Conservation (phyloP, 2,888 invertebrate species). For the Drosophila kanekoi region DNA sequence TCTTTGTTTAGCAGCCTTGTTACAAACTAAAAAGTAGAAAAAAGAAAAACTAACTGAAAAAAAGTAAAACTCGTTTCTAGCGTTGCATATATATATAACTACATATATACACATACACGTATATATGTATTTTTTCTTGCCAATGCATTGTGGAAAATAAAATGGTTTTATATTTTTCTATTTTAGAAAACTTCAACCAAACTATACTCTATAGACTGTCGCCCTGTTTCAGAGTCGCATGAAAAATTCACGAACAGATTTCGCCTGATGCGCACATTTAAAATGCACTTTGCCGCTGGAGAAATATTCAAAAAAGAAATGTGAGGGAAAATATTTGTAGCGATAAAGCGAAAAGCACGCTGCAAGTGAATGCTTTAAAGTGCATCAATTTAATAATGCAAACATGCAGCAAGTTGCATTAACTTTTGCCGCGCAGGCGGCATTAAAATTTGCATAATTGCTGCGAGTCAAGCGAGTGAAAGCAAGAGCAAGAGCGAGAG, state of each 20-base stretch:
- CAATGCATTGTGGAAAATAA: not conserved
- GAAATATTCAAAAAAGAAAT: constrained; percentile 9
- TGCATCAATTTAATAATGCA: constrained; percentile 76
- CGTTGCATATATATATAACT: not conserved
- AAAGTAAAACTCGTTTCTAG: too few relatives aligned
- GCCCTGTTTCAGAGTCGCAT: constrained; percentile 23
- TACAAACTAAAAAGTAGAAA: not conserved
- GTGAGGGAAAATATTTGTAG: constrained; percentile 24
- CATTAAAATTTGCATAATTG: constrained; percentile 75
- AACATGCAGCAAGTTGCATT: constrained; percentile 70
- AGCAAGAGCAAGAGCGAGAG: constrained; percentile 20
- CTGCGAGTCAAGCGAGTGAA: constrained; percentile 42
- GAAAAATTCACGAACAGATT: constrained; percentile 63
- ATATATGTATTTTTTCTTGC: not conserved
- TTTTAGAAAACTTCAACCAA: constrained; percentile 17
- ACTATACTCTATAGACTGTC: constrained; percentile 18
- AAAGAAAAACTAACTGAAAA: too few relatives aligned
- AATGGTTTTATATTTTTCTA: constrained; percentile 2
- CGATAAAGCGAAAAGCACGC: constrained; percentile 16
- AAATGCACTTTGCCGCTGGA: constrained; percentile 67
- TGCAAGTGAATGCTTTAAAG: constrained; percentile 59
- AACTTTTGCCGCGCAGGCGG: constrained; percentile 58
- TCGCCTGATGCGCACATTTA: constrained; percentile 55
- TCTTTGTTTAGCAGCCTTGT: not conserved
- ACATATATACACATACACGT: not conserved